Evolutionary conservation across 23 tunicate genomes (phyloP), one percentile per base, ranked within the genome.

Genomic region (Halocynthia roretzi): DNA sequence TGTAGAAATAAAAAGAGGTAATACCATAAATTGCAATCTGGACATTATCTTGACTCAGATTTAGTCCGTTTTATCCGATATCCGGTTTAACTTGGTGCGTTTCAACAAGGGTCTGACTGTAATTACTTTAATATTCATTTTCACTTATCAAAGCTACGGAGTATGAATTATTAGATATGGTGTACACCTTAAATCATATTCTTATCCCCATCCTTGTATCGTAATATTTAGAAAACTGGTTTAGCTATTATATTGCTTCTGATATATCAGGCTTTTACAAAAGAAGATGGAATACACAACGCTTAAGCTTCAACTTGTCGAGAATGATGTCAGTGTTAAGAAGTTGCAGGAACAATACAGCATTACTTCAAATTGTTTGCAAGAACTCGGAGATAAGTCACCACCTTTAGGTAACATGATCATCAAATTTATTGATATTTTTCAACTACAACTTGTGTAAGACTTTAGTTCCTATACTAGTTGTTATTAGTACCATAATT

Each of bases 221-320:
- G 44, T 4, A 31, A 31, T 31, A 31, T 31, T 1, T 1, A 31
- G 4, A 31, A 31, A 31, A 31, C 2, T 31, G 44, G 44, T 31
- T 31, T 31, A 0, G 44, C 44, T 31, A 31, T 31, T 31, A 31
- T 31, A 31, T 31, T 31, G 44, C 44, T 31, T 31, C 44, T 31
- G 44, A 31, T 31, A 31, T 31, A 31, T 31, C 61, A 74, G 78
- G 22, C 78, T 74, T 0, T 64, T 74, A 5, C 56, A 74, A 23
- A 74, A 74, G 56, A 74, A 74, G 65, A 8, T 74, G 78, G 78
- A 74, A 31, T 74, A 74, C 40, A 74, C 78, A 54, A 53, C 55
- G 55, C 14, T 74, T 8, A 74, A 74, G 22, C 22, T 74, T 22
- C 55, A 74, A 6, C 56, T 52, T 74, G 78, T 74, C 21, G 78